phyloP scores from a whole-genome alignment of 2,888 invertebrate genomes.

The Diarsia mendica region DNA sequence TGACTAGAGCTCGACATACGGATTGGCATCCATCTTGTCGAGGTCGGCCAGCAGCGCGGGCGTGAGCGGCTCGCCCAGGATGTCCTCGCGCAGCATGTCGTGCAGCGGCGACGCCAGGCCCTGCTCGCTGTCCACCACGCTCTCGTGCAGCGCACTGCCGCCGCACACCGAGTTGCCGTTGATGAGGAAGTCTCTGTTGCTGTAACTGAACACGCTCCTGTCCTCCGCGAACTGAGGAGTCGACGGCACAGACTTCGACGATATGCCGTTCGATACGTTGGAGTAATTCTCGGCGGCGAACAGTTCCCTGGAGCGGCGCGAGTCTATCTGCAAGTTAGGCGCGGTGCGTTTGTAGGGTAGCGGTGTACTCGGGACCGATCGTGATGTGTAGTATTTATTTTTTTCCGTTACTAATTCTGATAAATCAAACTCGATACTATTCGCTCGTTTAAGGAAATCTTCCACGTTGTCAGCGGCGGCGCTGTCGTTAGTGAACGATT shows the following conservation, averaged over 20 bases:
- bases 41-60: constrained; percentile 86
- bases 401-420: constrained; percentile 82
- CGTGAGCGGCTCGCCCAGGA: constrained; percentile 80
- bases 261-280: constrained; percentile 86
- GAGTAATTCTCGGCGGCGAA: constrained; percentile 79
- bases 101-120: constrained; percentile 82
- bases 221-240: constrained; percentile 90
- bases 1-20: constrained; percentile 88
- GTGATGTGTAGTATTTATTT: constrained; percentile 89
- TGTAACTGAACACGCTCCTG: constrained; percentile 90
- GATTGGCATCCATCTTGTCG: constrained; percentile 85
- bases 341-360: constrained; percentile 88
- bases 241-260: constrained; percentile 94
- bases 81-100: constrained; percentile 86
- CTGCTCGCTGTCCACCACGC: constrained; percentile 78
- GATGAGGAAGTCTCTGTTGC: constrained; percentile 91
- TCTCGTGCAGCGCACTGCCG: constrained; percentile 74
- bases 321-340: constrained; percentile 82
- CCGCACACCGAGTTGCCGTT: constrained; percentile 90
- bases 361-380: constrained; percentile 93
- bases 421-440: constrained; percentile 86
- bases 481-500: constrained; percentile 77
- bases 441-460: constrained; percentile 85
- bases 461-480: constrained; percentile 81
- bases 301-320: constrained; percentile 81